Conservation (phyloP, 1,140 invertebrate genomes). For the Sitophilus oryzae region DNA sequence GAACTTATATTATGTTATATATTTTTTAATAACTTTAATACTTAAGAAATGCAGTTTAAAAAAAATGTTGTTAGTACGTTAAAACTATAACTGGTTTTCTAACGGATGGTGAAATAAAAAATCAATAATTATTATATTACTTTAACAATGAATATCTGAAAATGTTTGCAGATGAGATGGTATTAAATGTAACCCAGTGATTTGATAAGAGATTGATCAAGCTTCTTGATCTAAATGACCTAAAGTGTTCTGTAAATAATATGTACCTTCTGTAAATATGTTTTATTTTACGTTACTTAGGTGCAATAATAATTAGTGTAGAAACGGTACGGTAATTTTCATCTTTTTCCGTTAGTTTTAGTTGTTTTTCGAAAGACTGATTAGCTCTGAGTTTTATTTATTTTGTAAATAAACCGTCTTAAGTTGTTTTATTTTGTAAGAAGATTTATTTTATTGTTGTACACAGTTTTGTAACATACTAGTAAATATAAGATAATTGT, state of each 20-base stretch:
- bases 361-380: slow-evolving; percentile 34
- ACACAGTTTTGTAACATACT: slow-evolving; percentile 32
- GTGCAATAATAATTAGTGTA: not conserved
- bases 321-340: not conserved
- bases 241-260: not conserved
- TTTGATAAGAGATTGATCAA: no score
- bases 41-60: no score
- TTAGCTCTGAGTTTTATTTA: slow-evolving; percentile 32
- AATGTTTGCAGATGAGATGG: no score
- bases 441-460: slow-evolving; percentile 35
- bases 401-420: slow-evolving; percentile 30
- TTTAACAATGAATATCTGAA: no score
- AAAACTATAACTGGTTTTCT: no score
- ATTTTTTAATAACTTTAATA: no score
- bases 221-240: no score
- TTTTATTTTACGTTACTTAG: not conserved
- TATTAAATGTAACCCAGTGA: no score
- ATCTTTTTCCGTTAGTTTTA: slow-evolving; percentile 2
- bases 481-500: slow-evolving; percentile 33
- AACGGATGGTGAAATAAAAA: no score
- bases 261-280: not conserved
- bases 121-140: no score
- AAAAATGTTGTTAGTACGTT: no score
- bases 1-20: no score
- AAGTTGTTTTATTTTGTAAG: slow-evolving; percentile 27